Evolutionary conservation across 2,113 vertebrate genomes (phyloP).

Genomic region (Tichodroma muraria): DNA sequence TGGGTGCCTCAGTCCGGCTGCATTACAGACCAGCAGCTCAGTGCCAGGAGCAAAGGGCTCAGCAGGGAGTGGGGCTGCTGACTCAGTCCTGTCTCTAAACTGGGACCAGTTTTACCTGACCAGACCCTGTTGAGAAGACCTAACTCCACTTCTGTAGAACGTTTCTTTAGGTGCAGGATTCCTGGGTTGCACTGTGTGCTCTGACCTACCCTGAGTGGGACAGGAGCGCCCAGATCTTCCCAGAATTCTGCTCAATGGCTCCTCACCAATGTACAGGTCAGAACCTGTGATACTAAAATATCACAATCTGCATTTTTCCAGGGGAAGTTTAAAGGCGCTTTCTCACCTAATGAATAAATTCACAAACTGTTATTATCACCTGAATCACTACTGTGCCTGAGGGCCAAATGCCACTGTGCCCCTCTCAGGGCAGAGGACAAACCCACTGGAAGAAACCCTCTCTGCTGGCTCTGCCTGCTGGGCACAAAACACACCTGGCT

Average conservation of each 20-base stretch:
- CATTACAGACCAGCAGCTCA: neutral
- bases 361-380: neutral
- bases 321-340: neutral
- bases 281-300: neutral
- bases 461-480: neutral
- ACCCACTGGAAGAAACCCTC: neutral
- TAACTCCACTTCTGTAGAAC: neutral
- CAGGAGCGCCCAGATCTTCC: neutral
- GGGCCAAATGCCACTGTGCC: neutral
- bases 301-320: neutral
- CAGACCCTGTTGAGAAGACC: neutral
- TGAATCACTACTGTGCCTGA: neutral
- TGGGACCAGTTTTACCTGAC: slow-evolving; percentile 37
- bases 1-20: neutral
- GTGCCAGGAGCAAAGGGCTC: neutral
- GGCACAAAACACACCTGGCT: neutral
- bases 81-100: neutral
- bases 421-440: neutral
- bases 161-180: neutral
- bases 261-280: neutral
- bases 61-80: neutral
- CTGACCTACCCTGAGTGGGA: neutral
- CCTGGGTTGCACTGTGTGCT: neutral
- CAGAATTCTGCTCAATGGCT: neutral
- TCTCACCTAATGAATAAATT: neutral